phyloP scores from a whole-genome alignment of 1,140 invertebrate genomes.

The Pseudomyrmex gracilis region DNA sequence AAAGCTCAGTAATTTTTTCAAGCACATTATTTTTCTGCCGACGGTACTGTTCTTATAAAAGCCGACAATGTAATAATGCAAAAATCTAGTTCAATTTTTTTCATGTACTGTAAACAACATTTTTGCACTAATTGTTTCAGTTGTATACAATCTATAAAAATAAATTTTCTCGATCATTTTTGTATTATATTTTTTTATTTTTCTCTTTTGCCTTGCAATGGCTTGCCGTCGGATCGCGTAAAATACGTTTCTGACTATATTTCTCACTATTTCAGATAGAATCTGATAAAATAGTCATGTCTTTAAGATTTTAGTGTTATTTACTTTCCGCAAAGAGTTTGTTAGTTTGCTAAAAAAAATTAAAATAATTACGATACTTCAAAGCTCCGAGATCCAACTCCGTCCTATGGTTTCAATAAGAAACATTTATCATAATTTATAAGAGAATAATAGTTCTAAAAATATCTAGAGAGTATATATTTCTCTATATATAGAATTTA shows the following conservation, averaged over 20 bases:
- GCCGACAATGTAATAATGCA: background rate
- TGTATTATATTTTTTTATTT: background rate
- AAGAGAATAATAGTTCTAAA: background rate
- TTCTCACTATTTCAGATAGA: constrained; percentile 9
- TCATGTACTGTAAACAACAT: background rate
- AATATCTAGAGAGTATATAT: background rate
- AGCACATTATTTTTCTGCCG: constrained; percentile 30
- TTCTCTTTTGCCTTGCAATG: background rate
- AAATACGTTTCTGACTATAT: background rate
- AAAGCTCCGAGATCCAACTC: background rate
- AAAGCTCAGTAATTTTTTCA: constrained; percentile 9
- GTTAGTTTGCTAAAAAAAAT: background rate
- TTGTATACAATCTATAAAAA: background rate
- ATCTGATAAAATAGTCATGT: constrained; percentile 23
- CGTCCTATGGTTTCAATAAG: background rate
- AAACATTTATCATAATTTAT: background rate
- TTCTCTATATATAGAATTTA: too few species aligned
- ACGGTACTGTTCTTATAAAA: constrained; percentile 17
- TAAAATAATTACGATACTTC: background rate
- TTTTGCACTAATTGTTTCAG: background rate
- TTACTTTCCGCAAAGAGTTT: background rate
- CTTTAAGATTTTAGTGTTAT: background rate
- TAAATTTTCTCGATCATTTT: constrained; percentile 26
- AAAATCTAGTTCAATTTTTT: constrained; percentile 14
- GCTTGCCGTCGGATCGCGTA: constrained; percentile 35